Percentiles rank a stretch among this genome's conserved stretches.
Evolutionary conservation across 53 echinoderm and acorn worm species (phyloP).

Genomic region (Apostichopus leukothele): DNA sequence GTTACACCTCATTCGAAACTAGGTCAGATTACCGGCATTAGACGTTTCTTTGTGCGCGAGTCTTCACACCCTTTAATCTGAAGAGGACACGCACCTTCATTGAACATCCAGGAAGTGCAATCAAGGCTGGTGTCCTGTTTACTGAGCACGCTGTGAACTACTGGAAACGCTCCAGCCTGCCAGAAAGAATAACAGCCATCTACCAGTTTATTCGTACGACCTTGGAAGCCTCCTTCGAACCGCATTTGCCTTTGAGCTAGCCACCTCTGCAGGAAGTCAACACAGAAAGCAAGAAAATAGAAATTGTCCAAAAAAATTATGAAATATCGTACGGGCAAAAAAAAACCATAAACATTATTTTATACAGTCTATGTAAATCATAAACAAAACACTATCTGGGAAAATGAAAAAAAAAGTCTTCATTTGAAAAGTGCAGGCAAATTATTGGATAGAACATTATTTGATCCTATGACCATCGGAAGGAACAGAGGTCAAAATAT

Average conservation of each 20-base stretch:
- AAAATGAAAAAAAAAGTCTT: too few species aligned
- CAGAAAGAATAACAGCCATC: conserved; percentile 99
- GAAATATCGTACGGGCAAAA: background rate
- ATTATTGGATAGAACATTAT: too few species aligned
- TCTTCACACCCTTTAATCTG: too few species aligned
- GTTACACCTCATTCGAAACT: too few species aligned
- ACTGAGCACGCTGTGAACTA: conserved; percentile 82
- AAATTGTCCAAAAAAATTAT: background rate
- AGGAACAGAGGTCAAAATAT: too few species aligned
- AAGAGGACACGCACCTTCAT: conserved; percentile 72
- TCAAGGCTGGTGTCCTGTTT: conserved; percentile 70
- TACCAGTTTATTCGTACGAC: conserved; percentile 91
- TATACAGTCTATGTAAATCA: too few species aligned
- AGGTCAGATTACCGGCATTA: too few species aligned
- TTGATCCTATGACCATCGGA: too few species aligned
- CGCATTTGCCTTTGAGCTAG: conserved; percentile 87
- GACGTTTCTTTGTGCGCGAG: too few species aligned
- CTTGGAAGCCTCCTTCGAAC: conserved; percentile 97
- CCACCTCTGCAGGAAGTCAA: conserved; percentile 71
- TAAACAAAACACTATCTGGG: too few species aligned
- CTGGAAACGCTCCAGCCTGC: conserved; percentile 95
- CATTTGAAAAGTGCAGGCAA: too few species aligned
- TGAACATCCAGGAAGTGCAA: conserved; percentile 84
- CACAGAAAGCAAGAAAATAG: background rate
- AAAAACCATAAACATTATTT: too few species aligned